Evolutionary conservation across 2,113 vertebrate species (phyloP).

Genomic region (Takifugu flavidus): DNA sequence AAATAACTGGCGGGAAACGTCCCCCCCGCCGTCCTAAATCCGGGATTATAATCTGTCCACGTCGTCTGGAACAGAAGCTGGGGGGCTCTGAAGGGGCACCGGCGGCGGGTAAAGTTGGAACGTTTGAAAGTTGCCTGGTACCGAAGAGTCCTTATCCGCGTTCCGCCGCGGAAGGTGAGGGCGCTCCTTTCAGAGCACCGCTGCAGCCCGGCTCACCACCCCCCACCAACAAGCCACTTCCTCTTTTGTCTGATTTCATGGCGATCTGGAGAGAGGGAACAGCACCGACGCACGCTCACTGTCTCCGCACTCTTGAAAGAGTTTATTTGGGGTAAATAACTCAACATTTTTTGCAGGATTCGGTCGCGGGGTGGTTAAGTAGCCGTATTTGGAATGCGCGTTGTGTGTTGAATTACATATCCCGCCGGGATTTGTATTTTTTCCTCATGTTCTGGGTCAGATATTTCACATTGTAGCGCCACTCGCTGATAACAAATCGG

Average conservation of each 20-base stretch:
- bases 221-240: conserved; percentile 66
- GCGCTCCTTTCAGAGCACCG: conserved; percentile 67
- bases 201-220: conserved; percentile 49
- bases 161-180: conserved; percentile 69
- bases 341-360: conserved; percentile 22
- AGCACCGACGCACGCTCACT: conserved; percentile 67
- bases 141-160: neutral
- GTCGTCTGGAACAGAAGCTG: too few relatives aligned
- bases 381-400: neutral
- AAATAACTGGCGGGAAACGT: too few relatives aligned
- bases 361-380: conserved; percentile 8
- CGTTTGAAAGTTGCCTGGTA: neutral
- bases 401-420: conserved; percentile 7
- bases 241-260: conserved; percentile 78
- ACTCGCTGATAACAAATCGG: conserved; percentile 65
- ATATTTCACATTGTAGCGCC: conserved; percentile 66
- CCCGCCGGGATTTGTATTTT: conserved; percentile 8
- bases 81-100: too few relatives aligned
- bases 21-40: neutral
- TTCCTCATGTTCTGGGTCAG: conserved; percentile 41
- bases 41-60: neutral
- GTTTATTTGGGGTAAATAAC: conserved; percentile 70
- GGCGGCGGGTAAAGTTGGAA: neutral
- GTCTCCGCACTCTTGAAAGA: conserved; percentile 65
- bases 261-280: conserved; percentile 76